These are phyloP conservation scores for Campoletis sonorensis DNA, from an alignment of 1,140 invertebrate species.

Conservation along the genomic window DNA sequence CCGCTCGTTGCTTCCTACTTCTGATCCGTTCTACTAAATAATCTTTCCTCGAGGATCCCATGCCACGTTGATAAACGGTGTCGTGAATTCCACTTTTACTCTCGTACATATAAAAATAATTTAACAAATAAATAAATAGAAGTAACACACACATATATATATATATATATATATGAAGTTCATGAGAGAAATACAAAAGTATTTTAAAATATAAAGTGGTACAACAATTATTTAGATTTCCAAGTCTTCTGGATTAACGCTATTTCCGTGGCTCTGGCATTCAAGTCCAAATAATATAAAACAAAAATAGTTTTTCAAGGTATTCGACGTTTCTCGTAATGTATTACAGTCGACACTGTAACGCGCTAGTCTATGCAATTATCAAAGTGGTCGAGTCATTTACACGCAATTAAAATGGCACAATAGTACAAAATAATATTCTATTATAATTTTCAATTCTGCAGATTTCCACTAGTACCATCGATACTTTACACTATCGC, in stretches of 20 bases:
- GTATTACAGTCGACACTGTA: not conserved
- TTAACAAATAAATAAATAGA: not conserved
- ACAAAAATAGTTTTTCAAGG: not conserved
- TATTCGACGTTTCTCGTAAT: not conserved
- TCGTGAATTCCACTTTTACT: slow-evolving; percentile 29
- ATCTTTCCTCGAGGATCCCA: slow-evolving; percentile 29
- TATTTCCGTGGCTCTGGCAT: too few relatives aligned
- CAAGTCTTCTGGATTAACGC: too few relatives aligned
- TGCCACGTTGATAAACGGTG: slow-evolving; percentile 24
- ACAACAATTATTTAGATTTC: too few relatives aligned
- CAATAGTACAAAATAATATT: slow-evolving; percentile 37
- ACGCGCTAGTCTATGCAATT: not conserved
- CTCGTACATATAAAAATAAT: not conserved
- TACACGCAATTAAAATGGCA: not conserved
- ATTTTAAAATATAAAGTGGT: too few relatives aligned
- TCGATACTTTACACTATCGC: not conserved
- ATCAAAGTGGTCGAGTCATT: not conserved
- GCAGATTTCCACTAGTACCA: not conserved
- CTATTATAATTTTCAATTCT: not conserved
- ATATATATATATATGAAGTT: slow-evolving; percentile 11
- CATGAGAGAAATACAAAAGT: not conserved
- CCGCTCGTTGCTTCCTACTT: slow-evolving; percentile 56
- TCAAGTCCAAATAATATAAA: too few relatives aligned
- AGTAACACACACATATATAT: too few relatives aligned
- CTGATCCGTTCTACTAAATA: slow-evolving; percentile 44